Evolutionary conservation across 2,113 vertebrate species (phyloP).

Genomic region (Procavia capensis): DNA sequence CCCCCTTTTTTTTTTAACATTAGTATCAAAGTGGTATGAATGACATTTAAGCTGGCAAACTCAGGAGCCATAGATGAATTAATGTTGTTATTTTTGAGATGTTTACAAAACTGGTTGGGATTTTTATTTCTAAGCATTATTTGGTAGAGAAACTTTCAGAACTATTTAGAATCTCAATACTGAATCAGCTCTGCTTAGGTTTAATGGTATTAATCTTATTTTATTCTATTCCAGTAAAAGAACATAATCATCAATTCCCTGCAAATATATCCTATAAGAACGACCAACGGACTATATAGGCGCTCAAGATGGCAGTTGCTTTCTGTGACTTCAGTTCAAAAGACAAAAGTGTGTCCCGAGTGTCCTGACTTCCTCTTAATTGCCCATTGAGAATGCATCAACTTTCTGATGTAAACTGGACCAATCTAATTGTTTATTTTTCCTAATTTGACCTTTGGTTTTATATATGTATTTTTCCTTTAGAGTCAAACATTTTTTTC

Average conservation of each 20-base stretch:
- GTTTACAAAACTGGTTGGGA: not conserved
- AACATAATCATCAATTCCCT: not conserved
- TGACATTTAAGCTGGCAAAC: not conserved
- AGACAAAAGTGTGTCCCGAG: not conserved
- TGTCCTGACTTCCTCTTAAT: not conserved
- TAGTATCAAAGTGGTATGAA: constrained; percentile 39
- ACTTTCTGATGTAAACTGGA: not conserved
- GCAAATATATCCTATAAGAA: not conserved
- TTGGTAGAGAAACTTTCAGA: constrained; percentile 25
- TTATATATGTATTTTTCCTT: not conserved
- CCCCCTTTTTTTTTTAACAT: constrained; percentile 11
- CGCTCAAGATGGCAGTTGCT: not conserved
- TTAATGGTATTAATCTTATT: constrained; percentile 42
- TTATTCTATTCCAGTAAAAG: not conserved
- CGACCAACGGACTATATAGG: not conserved
- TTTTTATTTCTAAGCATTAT: constrained; percentile 49
- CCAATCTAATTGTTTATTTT: not conserved
- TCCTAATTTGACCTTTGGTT: constrained; percentile 33
- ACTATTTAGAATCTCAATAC: not conserved
- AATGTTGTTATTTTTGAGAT: not conserved
- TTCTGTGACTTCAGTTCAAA: not conserved
- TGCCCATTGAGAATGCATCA: not conserved
- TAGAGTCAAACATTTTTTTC: not conserved
- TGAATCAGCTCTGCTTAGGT: not conserved
- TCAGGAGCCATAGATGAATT: not conserved